phyloP scores from a whole-genome alignment of 1,140 invertebrate genomes.

The Hyles euphorbiae region DNA sequence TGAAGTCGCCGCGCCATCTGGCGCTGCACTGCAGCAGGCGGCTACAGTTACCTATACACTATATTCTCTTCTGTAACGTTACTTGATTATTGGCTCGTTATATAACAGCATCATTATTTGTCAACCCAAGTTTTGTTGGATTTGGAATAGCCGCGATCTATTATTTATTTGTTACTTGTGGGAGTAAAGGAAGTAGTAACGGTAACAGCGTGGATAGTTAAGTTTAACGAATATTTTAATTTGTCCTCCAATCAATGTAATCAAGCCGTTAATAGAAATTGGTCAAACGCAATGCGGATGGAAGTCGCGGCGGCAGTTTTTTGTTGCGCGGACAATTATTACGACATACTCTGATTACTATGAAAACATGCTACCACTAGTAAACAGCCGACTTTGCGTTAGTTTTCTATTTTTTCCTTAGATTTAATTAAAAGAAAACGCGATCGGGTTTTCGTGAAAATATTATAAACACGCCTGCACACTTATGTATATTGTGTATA shows the following conservation, averaged over 20 bases:
- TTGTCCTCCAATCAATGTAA: background rate
- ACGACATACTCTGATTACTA: slow-evolving; percentile 66
- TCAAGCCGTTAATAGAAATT: slow-evolving; percentile 6
- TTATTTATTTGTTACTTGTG: no score
- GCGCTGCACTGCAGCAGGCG: slow-evolving; percentile 5
- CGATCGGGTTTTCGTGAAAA: no score
- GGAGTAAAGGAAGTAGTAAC: no score
- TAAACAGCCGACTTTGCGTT: slow-evolving; percentile 16
- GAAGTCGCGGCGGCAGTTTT: slow-evolving; percentile 41
- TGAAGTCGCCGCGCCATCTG: slow-evolving; percentile 33
- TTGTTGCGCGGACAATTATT: slow-evolving; percentile 55
- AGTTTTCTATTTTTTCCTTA: slow-evolving; percentile 20
- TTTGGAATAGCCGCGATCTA: no score
- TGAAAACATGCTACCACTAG: slow-evolving; percentile 43
- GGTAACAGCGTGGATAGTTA: no score
- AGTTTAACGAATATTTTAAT: background rate
- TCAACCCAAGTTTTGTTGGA: no score
- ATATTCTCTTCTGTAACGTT: background rate
- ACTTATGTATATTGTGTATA: background rate
- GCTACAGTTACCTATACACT: background rate
- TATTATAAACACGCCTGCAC: background rate
- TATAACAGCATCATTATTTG: no score
- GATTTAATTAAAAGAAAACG: no score
- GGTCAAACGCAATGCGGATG: slow-evolving; percentile 44
- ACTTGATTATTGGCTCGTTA: no score